Conservation (phyloP, 2,113 vertebrate species). For the Calidris pugnax region DNA sequence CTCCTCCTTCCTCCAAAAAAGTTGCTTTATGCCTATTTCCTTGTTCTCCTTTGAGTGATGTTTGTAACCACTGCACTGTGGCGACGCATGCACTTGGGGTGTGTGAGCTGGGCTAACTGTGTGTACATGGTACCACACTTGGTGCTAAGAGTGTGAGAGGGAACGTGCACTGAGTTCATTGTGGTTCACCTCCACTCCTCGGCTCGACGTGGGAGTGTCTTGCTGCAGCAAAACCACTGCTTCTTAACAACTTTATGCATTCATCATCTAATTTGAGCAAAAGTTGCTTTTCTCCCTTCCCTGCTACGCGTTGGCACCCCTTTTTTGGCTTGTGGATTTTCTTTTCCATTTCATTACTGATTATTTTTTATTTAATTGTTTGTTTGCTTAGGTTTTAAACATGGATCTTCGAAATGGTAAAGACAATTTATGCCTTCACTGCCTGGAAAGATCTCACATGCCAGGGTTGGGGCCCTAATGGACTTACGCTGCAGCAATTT, state of each 20-base stretch:
- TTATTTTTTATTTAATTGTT: neutral
- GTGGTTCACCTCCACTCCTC: neutral
- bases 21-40: neutral
- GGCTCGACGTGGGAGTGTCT: neutral
- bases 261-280: neutral
- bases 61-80: neutral
- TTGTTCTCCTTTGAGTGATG: neutral
- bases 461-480: rapidly evolving
- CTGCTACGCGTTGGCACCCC: neutral
- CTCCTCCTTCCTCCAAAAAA: neutral
- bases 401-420: neutral
- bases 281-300: neutral
- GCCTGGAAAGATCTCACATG: neutral
- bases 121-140: rapidly evolving
- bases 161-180: neutral
- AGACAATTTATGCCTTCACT: neutral
- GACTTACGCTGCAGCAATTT: neutral
- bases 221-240: neutral
- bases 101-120: neutral
- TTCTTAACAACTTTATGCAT: neutral
- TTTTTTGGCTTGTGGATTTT: neutral
- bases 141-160: neutral
- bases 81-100: neutral
- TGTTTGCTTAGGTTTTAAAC: neutral
- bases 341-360: neutral